Conservation (phyloP, 2,113 vertebrate species). For the Axis porcinus region DNA sequence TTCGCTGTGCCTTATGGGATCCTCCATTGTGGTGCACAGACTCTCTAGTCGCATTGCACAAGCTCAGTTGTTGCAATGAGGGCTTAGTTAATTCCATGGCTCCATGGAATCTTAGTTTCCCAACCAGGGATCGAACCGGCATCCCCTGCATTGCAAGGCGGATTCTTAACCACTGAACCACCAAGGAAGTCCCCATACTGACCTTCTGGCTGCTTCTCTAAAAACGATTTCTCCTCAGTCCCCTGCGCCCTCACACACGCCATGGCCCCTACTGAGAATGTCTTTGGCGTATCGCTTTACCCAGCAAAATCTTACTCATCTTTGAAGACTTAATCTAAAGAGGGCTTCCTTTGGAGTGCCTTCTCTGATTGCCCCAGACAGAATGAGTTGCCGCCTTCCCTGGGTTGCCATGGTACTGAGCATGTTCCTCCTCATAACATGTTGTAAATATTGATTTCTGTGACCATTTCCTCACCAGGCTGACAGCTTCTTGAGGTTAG, state of each 20-base stretch:
- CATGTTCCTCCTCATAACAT: neutral
- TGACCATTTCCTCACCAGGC: neutral
- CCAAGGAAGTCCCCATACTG: neutral
- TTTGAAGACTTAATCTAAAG: neutral
- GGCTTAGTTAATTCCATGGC: neutral
- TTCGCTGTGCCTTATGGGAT: neutral
- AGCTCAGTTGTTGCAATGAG: neutral
- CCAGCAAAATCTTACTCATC: neutral
- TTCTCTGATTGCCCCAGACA: neutral
- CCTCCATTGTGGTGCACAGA: neutral
- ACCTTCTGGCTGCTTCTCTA: neutral
- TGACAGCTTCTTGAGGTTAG: neutral
- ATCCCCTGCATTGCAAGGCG: neutral
- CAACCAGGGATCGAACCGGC: accelerated
- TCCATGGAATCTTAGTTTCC: neutral
- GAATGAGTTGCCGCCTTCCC: neutral
- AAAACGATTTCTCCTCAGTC: neutral
- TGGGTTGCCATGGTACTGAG: neutral
- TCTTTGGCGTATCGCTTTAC: neutral
- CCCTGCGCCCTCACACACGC: neutral
- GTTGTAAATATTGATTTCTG: neutral
- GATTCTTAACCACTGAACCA: neutral
- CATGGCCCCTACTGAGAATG: neutral
- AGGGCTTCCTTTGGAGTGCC: neutral
- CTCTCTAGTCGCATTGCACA: neutral